Evolutionary conservation across 2,797 vertebrate genomes (phyloP), one percentile per base, ranked within the genome.

Genomic region (Lacerta agilis): DNA sequence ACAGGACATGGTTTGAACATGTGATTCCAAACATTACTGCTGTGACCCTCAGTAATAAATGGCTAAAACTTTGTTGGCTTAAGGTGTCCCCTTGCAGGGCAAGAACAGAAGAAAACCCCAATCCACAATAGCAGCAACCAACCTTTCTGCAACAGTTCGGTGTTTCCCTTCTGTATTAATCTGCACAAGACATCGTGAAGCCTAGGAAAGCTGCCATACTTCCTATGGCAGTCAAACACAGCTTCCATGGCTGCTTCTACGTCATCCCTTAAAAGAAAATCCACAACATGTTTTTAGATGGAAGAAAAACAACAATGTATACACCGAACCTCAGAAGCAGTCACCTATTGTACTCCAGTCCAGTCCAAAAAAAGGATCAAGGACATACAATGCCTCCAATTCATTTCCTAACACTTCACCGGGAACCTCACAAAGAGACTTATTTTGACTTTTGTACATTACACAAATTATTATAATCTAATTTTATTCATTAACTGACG

Each of bases 101-200:
- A 80, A 23, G 71, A n/a, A 80, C 15, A 33, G 76, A 61, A 87
- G 2, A 92, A 45, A 15, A 86, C 85, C 73, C 81, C 67, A 86
- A 8, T 10, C 67, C 2, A 41, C 79, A 41, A 79, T 38, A 61
- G 49, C 10, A 75, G 33, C 33, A 85, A 94, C 94, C 89, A 73
- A 99, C 99, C 98, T 98, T 98, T 98, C 85, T 99, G 98, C 88
- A 99, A 97, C 36, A 97, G 96, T 41, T 98, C 98, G 0, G 98
- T 97, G 36, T 99, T 97, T 93, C 98, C 98, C 91, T 97, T 98
- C 92, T 99, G 97, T 96, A 99, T 95, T 94, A 99, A 96, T 82
- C 33, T 95, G 25, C 98, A 98, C 38, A 97, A 94, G 95, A 99
- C 83, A 89, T 98, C 97, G 83, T 99, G 98, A 86, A 98, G 94